A percentile compares a stretch with the other conserved stretches of the same genome.
Evolutionary conservation across 2,797 vertebrate genomes (phyloP).

Genomic region (Lacerta viridis): DNA sequence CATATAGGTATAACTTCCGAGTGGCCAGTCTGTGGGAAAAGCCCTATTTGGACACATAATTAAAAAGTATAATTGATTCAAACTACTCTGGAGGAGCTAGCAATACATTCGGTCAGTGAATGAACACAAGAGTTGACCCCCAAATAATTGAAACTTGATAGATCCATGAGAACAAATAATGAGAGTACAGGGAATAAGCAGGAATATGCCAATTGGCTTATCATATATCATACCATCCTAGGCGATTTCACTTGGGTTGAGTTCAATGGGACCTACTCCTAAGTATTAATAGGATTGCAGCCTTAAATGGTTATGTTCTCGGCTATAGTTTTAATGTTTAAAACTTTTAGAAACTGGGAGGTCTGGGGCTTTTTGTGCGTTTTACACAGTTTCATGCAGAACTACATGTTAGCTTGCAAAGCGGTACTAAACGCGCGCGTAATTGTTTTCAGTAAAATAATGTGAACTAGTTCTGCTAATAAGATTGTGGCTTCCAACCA

Average conservation of each 20-base stretch:
- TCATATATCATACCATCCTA: neutral
- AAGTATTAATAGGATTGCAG: constrained; percentile 70
- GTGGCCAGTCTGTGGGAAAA: neutral
- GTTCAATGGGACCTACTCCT: constrained; percentile 43
- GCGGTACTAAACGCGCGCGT: constrained; percentile 72
- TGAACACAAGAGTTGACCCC: constrained; percentile 54
- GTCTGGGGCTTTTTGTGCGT: constrained; percentile 60
- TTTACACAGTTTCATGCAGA: constrained; percentile 60
- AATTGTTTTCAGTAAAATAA: constrained; percentile 69
- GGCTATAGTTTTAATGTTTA: constrained; percentile 59
- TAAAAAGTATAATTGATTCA: neutral
- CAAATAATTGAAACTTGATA: constrained; percentile 31
- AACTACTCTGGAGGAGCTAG: neutral
- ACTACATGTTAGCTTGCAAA: constrained; percentile 65
- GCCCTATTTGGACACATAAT: neutral
- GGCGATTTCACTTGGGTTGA: neutral
- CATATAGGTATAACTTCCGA: neutral
- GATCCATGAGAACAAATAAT: neutral
- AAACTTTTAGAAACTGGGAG: constrained; percentile 45
- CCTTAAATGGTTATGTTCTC: constrained; percentile 56
- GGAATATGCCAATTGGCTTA: neutral
- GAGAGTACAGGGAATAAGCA: neutral
- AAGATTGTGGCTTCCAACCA: constrained; percentile 69
- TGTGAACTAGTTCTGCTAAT: constrained; percentile 75
- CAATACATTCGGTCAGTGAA: constrained; percentile 54